Evolutionary conservation across 1,140 invertebrate genomes (phyloP).

Genomic region (Cyrtorhinus lividipennis): DNA sequence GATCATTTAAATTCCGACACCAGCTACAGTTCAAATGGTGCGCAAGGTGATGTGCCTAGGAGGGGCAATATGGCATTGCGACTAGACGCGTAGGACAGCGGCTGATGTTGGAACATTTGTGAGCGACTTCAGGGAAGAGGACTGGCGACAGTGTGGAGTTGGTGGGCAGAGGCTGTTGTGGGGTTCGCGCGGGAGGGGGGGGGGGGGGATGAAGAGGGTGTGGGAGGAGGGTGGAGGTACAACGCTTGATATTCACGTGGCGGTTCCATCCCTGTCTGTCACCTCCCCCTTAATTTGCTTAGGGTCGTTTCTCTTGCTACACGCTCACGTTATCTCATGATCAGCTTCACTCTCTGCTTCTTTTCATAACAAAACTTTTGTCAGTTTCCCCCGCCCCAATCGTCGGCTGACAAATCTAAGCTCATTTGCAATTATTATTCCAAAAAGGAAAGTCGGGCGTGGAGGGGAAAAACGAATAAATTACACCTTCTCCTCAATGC

Average conservation of each 20-base stretch:
- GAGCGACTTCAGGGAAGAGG: constrained; percentile 21
- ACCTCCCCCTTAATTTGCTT: constrained; percentile 9
- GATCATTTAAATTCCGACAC: too few relatives aligned
- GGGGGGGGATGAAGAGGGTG: constrained; percentile 5
- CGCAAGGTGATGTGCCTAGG: too few relatives aligned
- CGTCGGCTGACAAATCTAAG: too few relatives aligned
- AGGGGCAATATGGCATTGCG: too few relatives aligned
- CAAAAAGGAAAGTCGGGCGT: too few relatives aligned
- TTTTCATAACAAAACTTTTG: constrained; percentile 4
- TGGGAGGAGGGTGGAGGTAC: not conserved
- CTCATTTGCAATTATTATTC: too few relatives aligned
- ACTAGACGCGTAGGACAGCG: constrained; percentile 21
- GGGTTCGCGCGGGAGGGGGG: too few relatives aligned
- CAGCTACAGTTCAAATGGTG: too few relatives aligned
- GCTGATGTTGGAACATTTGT: constrained; percentile 22
- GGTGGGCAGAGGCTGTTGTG: too few relatives aligned
- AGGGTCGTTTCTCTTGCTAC: constrained; percentile 7
- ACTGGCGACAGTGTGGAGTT: constrained; percentile 21
- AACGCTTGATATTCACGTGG: constrained; percentile 3
- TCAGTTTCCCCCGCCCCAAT: too few relatives aligned
- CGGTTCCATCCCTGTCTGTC: constrained; percentile 1
- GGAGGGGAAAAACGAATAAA: too few relatives aligned
- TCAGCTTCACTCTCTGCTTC: constrained; percentile 3
- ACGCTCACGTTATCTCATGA: constrained; percentile 5
- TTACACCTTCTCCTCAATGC: too few relatives aligned